Evolutionary conservation across 1,140 invertebrate genomes (phyloP), one percentile per base, ranked within the genome.

Genomic region (Cydia strobilella): DNA sequence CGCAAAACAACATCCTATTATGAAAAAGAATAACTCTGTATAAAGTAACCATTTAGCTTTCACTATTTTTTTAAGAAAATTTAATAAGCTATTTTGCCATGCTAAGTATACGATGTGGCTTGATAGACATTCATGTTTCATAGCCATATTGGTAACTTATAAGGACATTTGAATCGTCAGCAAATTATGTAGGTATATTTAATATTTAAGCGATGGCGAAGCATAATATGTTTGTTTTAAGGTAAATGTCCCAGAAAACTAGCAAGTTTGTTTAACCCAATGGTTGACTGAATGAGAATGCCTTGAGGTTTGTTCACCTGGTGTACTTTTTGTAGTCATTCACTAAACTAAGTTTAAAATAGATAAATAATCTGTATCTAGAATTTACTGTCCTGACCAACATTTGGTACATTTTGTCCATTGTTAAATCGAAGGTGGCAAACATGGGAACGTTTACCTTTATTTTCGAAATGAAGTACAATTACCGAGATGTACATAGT

Each of bases 401-500:
- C 42, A 45, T 15, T 13, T 45, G 42, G 42, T 45, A 45, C 42
- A 45, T 45, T 13, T 45, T 45, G 42, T 15, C 42, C 42, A 45
- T 15, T 45, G 3, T 45, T 13, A 45, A 45, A 45, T 13, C 10
- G 13, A 45, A 45, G 42, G 12, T 45, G 20, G 54, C 20, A 18
- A 69, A n/a, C 27, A 35, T 31, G 13, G 6, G 25, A 35, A 27
- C 63, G 62, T 27, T 66, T 31, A 66, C 27, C 15, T 69, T 69
- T 39, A 39, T 69, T 39, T 35, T 69, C 15, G n/a, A 69, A 69
- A 3, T 69, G 4, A 72, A 72, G 71, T 72, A 72, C 71, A 72
- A 42, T 72, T 72, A 72, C 20, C 20, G 13, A 72, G 18, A 15
- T 72, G 71, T 69, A 72, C 9, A 72, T 72, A 72, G 35, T 72